Base-by-base conservation (phyloP, 2,113 vertebrate genomes). In the Centropus unirufus region DNA sequence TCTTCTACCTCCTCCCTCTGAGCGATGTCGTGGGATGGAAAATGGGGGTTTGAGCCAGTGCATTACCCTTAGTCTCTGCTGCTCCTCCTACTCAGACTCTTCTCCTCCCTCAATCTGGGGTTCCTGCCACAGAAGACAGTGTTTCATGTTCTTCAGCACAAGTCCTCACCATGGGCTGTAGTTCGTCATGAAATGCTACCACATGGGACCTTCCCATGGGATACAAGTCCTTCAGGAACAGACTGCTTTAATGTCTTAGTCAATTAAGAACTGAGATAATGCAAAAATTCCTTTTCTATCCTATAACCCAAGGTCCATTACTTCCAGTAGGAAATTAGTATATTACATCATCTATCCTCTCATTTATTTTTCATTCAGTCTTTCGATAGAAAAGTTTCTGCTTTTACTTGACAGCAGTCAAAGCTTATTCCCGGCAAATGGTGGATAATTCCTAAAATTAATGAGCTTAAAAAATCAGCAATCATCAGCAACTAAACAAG, bases 21-120 rank as follows among this genome's bases (percentile, higher is more conserved):
- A 30, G 14, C 8, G 6, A 5, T 0, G 0, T 6, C 54, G 24
- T 5, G 14, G 1, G 4, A 7, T 34, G 27, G 16, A 6, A 8
- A 85, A 54, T 20, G 9, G 32, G 26, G 5, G 1, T 17, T 62
- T 8, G 49, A 13, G 12, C 49, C 5, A 32, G 8, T 51, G 18
- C 8, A 12, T 27, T 29, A 24, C 3, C 5, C 20, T 46, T 52
- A 36, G 18, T 47, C 9, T 74, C 61, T 82, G 18, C 57, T 67
- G 27, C 15, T 74, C 18, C 19, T 79, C 16, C 7, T 90, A 17
- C 15, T 75, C 46, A 39, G 3, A 4, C 2, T 34, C 11, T 82
- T 57, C 14, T 13, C 8, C 32, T 52, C 8, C 26, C 61, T 29
- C 15, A 44, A 6, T 4, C 0, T 13, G 9, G 34, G 3, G 5